Evolutionary conservation across 2,113 vertebrate species (phyloP).

Genomic region (Melanocharis versteri): DNA sequence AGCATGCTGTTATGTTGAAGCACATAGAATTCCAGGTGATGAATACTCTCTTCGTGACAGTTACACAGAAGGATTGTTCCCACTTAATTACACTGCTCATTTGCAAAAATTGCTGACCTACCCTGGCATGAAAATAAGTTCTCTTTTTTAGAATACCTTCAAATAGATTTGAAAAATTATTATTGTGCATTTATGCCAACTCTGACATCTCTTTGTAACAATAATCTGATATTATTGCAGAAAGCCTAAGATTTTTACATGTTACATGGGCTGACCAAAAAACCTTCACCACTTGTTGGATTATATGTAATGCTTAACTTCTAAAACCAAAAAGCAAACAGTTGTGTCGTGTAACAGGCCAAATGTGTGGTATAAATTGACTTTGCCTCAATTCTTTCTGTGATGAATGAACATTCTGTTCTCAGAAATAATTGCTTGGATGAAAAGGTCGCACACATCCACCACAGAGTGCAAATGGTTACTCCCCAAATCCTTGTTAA

Average conservation of each 20-base stretch:
- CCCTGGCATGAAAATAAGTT: neutral
- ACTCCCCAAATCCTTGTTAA: constrained; percentile 45
- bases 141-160: neutral
- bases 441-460: constrained; percentile 24
- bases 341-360: neutral
- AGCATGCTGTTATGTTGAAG: neutral
- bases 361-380: constrained; percentile 12
- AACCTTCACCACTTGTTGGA: neutral
- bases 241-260: neutral
- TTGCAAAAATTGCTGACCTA: neutral
- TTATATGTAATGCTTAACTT: neutral
- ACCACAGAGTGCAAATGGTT: neutral
- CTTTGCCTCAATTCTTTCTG: neutral
- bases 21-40: neutral
- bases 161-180: neutral
- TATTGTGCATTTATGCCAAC: neutral
- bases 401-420: constrained; percentile 69
- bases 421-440: constrained; percentile 60
- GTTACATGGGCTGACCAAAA: neutral
- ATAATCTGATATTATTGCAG: neutral
- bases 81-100: neutral
- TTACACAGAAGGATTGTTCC: neutral
- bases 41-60: neutral
- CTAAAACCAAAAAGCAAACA: constrained; percentile 4
- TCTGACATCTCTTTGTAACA: neutral